Conservation (phyloP, 2,888 invertebrate genomes). For the Drosophila percnosoma region DNA sequence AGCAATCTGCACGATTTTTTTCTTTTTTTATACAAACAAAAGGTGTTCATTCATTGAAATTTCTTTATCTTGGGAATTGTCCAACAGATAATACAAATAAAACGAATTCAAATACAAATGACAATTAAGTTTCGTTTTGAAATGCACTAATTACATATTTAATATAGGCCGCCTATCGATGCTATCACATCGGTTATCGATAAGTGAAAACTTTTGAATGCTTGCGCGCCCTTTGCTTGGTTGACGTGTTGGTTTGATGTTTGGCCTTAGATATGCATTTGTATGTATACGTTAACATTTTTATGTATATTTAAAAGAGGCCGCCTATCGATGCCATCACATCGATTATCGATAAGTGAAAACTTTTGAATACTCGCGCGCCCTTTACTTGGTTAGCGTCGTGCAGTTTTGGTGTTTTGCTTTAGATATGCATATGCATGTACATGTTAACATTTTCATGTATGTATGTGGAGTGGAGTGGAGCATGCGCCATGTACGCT, state of each 20-base stretch:
- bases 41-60: slow-evolving; percentile 4
- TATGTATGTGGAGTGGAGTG: slow-evolving; percentile 20
- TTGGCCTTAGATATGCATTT: too few species aligned
- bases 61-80: slow-evolving; percentile 24
- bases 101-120: slow-evolving; percentile 8
- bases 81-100: slow-evolving; percentile 28
- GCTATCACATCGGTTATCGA: too few species aligned
- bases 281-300: too few species aligned
- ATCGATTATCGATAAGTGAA: too few species aligned
- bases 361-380: slow-evolving; percentile 27
- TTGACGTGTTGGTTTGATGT: background rate
- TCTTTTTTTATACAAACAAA: slow-evolving; percentile 14
- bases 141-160: background rate
- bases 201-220: slow-evolving; percentile 3
- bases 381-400: slow-evolving; percentile 24
- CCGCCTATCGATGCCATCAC: background rate
- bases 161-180: background rate
- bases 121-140: background rate
- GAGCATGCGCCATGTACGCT: slow-evolving; percentile 61
- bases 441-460: background rate
- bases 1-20: slow-evolving; percentile 10
- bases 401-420: background rate
- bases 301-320: too few species aligned
- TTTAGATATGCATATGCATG: slow-evolving; percentile 1
- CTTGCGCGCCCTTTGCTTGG: slow-evolving; percentile 23